Base-by-base conservation (phyloP, 2,888 invertebrate genomes). In the Tuta absoluta region DNA sequence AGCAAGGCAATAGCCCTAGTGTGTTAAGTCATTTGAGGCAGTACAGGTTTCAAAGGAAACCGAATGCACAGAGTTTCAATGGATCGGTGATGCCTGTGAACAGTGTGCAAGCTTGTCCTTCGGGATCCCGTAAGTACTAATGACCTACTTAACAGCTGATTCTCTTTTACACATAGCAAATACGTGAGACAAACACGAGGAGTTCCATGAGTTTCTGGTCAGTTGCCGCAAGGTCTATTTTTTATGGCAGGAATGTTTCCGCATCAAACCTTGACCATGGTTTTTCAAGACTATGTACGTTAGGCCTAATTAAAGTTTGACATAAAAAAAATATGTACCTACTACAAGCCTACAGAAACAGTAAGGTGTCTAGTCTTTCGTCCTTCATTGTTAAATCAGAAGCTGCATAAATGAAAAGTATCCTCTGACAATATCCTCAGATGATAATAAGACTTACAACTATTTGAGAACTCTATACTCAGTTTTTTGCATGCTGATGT, bases 31-130 rank as follows among this genome's bases (percentile, higher is more conserved):
- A 94, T 84, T 88, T 95, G 72, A 92, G 95, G 75, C 94, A 93
- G 79, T 95, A 95, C 80, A 93, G 95, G 77, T 94, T 94, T 83
- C 94, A 95, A 81, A 94, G 93, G 82, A 94, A 93, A 87, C 89
- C 89, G 60, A 87, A 79, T 74, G 86, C 81, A 74, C 78, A 81
- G 78, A 84, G 84, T 66, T 72, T 82, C 63, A 83, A 84, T 72
- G 81, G 80, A 72, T 78, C 83, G 68, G 79, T 86, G 66, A 85
- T 33, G 33, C 33, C 33, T 33, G 33, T 33, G 33, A 33, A 33
- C 33, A 33, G 83, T 59, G 81, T 87, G 65, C 82, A 83, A 65
- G 77, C 88, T 63, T 74, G 85, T 65, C 73, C 89, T 63, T 84
- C 89, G n/a, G 80, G 76, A 72, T 82, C 86, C 72, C 86, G 91